Evolutionary conservation across 2,888 invertebrate species (phyloP), one percentile per base, ranked within the genome.

Genomic region (Cylloceria caligata): DNA sequence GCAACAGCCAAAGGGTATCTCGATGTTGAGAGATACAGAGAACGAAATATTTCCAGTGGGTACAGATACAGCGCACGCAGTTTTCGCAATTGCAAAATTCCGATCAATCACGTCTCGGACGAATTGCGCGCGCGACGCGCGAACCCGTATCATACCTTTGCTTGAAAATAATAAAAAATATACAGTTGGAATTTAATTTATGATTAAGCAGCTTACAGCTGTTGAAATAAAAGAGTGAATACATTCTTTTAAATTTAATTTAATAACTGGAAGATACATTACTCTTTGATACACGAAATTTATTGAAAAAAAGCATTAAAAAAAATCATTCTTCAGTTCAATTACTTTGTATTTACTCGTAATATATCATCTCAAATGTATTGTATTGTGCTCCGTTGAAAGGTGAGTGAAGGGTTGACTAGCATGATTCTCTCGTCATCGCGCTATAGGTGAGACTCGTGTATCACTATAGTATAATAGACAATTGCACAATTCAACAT

Each of bases 31-130:
- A n/a, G 13, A 68, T 11, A 19, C 36, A 3, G 57, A 11, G 13
- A 30, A 67, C 47, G 6, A 69, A 55, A 27, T 71, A 57, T 52
- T 75, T 64, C 21, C 52, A 16, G 47, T 27, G 30, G 39, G 52
- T 4, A 16, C 65, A 19, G 27, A 49, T 39, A 60, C 36, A 13
- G 39, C 27, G 21, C 21, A 34, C n/a, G n/a, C 21, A n/a, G 57
- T 75, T 81, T 81, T 81, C 57, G 71, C 76, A 72, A 81, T 76
- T 67, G 21, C 42, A 60, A 55, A 72, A 76, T 81, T 81, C 76
- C 75, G 49, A 76, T 81, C 80, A 67, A 81, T 81, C 80, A 67
- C 36, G 39, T 67, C 49, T 21, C 30, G 30, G 60, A 76, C 60
- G 71, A 60, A 81, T 81, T 72, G 80, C 71, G 27, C 71, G 27